Evolutionary conservation across 2,888 invertebrate genomes (phyloP), one percentile per base, ranked within the genome.

Genomic region (Danaus chrysippus): DNA sequence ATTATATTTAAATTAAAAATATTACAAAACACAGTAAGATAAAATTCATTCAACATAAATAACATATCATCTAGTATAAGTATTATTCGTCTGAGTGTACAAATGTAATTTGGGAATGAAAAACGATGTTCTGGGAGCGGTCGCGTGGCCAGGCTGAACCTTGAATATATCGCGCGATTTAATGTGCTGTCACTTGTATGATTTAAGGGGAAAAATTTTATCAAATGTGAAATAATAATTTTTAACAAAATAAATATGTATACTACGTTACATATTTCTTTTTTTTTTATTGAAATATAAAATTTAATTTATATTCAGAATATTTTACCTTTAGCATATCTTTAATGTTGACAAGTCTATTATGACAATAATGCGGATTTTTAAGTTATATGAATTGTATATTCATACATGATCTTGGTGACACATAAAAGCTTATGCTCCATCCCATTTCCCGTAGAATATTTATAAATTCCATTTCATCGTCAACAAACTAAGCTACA

Each of bases 21-120:
- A 49, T 17, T 17, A 67, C 49, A 59, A 57, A 65, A 59, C 46
- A 57, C 46, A 54, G 42, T 59, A 66, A 62, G 65, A 56, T 61
- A 74, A 74, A 76, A 67, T 72, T 74, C 70, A 69, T 74, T 76
- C 76, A 70, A 76, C 78, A 76, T 79, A 82, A 81, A 83, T 79
- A 82, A 77, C 72, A 73, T 72, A 74, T 74, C 74, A 73, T 69
- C 64, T 69, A 69, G 72, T 74, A 23, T 23, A 23, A 23, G 70
- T 73, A 74, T 76, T 76, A 74, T 73, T 67, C 66, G 70, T 70
- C 67, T 73, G 72, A 79, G 76, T 76, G 75, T 79, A 76, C 76
- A 73, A 82, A 79, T 80, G 79, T 81, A n/a, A n/a, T n/a, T n/a
- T n/a, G n/a, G n/a, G n/a, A n/a, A n/a, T n/a, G n/a, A n/a, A n/a